Conservation (phyloP, 2,888 invertebrate genomes). For the Chalcis sispes region DNA sequence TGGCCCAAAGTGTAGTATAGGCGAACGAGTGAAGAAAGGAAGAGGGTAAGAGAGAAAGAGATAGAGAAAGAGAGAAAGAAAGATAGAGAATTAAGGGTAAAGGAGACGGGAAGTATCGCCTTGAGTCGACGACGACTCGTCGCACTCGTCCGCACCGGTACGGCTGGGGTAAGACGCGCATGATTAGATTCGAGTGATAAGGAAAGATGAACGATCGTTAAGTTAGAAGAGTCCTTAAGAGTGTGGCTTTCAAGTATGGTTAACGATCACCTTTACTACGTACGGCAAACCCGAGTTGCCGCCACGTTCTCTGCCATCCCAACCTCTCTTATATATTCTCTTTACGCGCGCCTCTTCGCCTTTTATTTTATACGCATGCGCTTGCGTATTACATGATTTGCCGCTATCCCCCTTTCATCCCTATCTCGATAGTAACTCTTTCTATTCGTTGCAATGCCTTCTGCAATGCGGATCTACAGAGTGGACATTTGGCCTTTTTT, state of each 20-base stretch:
- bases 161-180: neutral
- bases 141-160: too few relatives aligned
- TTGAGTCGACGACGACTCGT: too few relatives aligned
- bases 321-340: neutral
- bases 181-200: constrained; percentile 49
- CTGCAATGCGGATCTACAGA: too few relatives aligned
- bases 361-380: neutral
- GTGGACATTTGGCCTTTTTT: too few relatives aligned
- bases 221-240: constrained; percentile 12
- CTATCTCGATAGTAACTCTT: too few relatives aligned
- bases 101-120: too few relatives aligned
- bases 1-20: neutral
- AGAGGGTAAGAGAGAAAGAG: neutral
- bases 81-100: too few relatives aligned
- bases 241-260: constrained; percentile 4
- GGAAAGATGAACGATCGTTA: constrained; percentile 43
- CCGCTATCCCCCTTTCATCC: neutral
- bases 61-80: constrained; percentile 30
- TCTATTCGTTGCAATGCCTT: too few relatives aligned
- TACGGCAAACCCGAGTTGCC: too few relatives aligned
- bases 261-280: constrained; percentile 39
- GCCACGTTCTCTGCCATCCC: neutral
- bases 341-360: neutral
- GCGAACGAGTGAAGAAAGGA: neutral
- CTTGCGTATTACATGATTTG: neutral